Percentiles rank a stretch among this genome's conserved stretches.
phyloP scores from a whole-genome alignment of 2,888 invertebrate genomes.

The Hyposoter dolosus region DNA sequence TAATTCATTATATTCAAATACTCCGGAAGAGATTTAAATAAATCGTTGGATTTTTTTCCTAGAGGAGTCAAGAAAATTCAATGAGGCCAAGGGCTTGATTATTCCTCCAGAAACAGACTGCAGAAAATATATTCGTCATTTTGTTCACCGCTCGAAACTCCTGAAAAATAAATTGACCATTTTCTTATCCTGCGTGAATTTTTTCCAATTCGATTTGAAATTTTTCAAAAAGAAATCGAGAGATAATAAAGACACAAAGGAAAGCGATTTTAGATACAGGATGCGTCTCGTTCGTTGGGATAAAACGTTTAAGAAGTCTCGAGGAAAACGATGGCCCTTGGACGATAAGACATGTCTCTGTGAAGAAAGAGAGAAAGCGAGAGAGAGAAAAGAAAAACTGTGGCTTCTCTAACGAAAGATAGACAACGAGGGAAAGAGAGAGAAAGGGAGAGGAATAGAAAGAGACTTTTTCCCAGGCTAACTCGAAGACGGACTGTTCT shows the following conservation, averaged over 20 bases:
- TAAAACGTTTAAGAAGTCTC: conserved; percentile 50
- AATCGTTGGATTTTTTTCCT: background rate
- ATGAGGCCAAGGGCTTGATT: background rate
- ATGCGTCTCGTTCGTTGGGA: conserved; percentile 24
- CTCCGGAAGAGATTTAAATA: background rate
- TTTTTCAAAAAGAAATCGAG: background rate
- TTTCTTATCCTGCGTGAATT: background rate
- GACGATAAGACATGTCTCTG: conserved; percentile 6
- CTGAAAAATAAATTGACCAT: background rate
- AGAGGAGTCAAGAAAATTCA: background rate
- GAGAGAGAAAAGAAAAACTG: conserved; percentile 9
- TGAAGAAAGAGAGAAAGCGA: background rate
- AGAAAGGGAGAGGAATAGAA: conserved; percentile 5
- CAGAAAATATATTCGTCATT: background rate
- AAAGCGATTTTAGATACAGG: conserved; percentile 1
- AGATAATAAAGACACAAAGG: conserved; percentile 4
- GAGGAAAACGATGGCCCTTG: conserved; percentile 38
- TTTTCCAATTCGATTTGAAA: background rate
- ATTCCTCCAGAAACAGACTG: background rate
- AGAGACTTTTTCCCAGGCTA: conserved; percentile 47
- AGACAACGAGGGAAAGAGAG: background rate
- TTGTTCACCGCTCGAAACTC: background rate
- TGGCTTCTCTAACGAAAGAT: conserved; percentile 21
- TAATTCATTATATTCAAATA: background rate
- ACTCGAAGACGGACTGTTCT: conserved; percentile 53